Conservation (phyloP, 2,888 invertebrate genomes). For the Teleogryllus oceanicus region DNA sequence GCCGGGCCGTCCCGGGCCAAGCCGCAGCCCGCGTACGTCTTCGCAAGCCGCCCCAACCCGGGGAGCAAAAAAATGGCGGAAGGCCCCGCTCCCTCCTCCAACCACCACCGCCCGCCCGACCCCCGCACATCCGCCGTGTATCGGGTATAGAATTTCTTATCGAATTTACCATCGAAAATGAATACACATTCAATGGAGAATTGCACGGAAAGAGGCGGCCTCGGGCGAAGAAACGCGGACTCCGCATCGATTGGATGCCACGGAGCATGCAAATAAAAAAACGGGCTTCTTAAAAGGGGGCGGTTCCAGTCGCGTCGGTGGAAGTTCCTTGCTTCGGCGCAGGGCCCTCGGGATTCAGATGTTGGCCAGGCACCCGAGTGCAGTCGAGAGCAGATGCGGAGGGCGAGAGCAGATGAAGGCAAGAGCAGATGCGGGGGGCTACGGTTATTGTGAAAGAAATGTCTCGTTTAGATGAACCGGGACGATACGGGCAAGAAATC, state of each 20-base stretch:
- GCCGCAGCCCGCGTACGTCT: no score
- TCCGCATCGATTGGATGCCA: background rate
- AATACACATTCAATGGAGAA: constrained; percentile 18
- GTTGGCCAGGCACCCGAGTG: background rate
- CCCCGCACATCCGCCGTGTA: background rate
- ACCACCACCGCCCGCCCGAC: no score
- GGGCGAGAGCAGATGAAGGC: no score
- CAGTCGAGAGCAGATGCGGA: no score
- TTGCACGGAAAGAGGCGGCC: background rate
- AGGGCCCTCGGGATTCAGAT: background rate
- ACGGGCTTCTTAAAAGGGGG: background rate
- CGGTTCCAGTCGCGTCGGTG: background rate
- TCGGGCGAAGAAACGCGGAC: background rate
- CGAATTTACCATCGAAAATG: constrained; percentile 18
- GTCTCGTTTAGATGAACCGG: no score
- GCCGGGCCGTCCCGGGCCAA: no score
- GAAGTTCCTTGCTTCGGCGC: background rate
- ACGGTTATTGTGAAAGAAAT: no score
- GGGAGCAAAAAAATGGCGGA: background rate
- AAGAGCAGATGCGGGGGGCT: no score
- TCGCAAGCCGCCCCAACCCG: no score
- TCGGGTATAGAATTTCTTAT: constrained; percentile 18
- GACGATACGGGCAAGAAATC: no score
- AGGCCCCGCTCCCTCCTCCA: no score
- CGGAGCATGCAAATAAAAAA: background rate